A percentile compares a stretch with the other conserved stretches of the same genome.
Evolutionary conservation across 2,888 invertebrate species (phyloP).

Genomic region (Ennomos quercinarius): DNA sequence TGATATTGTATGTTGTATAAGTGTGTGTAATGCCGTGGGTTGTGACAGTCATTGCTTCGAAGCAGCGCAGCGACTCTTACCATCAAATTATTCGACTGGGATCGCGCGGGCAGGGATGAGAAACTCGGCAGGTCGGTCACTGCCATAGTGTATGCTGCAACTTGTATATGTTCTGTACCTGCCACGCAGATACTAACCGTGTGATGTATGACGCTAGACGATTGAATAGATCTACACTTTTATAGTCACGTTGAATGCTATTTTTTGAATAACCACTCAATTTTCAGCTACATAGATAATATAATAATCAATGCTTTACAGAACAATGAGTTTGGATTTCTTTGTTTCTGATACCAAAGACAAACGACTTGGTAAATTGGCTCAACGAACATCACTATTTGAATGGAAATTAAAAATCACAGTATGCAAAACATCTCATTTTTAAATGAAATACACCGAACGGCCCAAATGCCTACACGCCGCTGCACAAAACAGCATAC

Average conservation of each 20-base stretch:
- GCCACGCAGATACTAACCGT: slow-evolving; percentile 39
- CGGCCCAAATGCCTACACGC: slow-evolving; percentile 11
- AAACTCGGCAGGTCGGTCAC: slow-evolving; percentile 94
- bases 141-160: slow-evolving; percentile 28
- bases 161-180: slow-evolving; percentile 33
- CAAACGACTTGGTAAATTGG: background rate
- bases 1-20: slow-evolving; percentile 48
- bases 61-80: slow-evolving; percentile 61
- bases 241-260: slow-evolving; percentile 15
- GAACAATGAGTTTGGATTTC: background rate
- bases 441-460: slow-evolving; percentile 4
- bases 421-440: slow-evolving; percentile 13
- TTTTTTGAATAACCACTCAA: background rate
- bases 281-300: no score
- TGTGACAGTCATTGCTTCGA: slow-evolving; percentile 78
- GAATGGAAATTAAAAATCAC: slow-evolving; percentile 5
- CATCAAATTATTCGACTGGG: slow-evolving; percentile 95
- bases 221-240: slow-evolving; percentile 26
- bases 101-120: slow-evolving; percentile 96
- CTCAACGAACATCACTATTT: background rate
- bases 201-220: slow-evolving; percentile 33
- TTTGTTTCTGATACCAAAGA: background rate
- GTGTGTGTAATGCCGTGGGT: slow-evolving; percentile 68
- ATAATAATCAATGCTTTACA: background rate
- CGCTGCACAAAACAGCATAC: slow-evolving; percentile 16